Evolutionary conservation across 2,888 invertebrate species (phyloP).

Genomic region (Acanthococcus lagerstroemiae): DNA sequence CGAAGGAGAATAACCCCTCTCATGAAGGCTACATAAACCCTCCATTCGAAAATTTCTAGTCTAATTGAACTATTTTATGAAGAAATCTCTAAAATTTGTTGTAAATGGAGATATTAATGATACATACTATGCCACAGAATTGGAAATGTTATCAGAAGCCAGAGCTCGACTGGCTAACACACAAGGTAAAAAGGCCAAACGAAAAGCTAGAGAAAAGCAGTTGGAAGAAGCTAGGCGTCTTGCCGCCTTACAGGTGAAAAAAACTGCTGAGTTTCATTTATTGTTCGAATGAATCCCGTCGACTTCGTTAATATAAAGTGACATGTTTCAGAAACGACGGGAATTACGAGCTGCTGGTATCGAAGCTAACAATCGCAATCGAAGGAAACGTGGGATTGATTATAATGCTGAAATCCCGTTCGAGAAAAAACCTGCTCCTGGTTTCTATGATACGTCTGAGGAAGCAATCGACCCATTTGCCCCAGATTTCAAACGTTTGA

Average conservation of each 20-base stretch:
- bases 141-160: constrained; percentile 99
- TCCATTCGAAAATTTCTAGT: too few relatives aligned
- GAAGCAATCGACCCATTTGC: constrained; percentile 81
- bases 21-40: too few relatives aligned
- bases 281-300: background rate
- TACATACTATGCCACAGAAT: too few relatives aligned
- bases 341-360: constrained; percentile 97
- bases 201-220: constrained; percentile 95
- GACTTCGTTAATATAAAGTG: background rate
- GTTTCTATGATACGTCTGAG: constrained; percentile 89
- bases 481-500: constrained; percentile 76
- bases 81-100: too few relatives aligned
- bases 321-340: constrained; percentile 58
- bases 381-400: constrained; percentile 81
- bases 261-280: background rate
- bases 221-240: constrained; percentile 92
- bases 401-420: constrained; percentile 97
- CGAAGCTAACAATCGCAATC: constrained; percentile 48
- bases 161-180: constrained; percentile 97
- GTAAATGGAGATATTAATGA: constrained; percentile 36
- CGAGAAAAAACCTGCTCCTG: constrained; percentile 82
- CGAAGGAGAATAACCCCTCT: too few relatives aligned
- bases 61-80: too few relatives aligned
- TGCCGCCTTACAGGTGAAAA: constrained; percentile 72
- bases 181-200: constrained; percentile 87